Evolutionary conservation across 2,888 invertebrate genomes (phyloP).

Genomic region (Aquatica leii): DNA sequence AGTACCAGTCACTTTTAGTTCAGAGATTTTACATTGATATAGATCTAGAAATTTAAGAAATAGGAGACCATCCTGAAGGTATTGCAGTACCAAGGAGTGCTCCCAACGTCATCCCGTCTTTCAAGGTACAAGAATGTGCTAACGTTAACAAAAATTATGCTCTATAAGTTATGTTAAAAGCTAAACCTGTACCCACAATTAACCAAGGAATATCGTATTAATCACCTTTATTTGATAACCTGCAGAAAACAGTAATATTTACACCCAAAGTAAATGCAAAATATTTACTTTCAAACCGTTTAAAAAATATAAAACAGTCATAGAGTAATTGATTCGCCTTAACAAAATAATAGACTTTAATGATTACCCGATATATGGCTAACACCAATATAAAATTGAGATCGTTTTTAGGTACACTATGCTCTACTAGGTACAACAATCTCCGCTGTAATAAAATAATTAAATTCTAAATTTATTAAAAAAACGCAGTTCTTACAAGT

Average conservation of each 20-base stretch:
- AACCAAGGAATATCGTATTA: background rate
- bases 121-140: no score
- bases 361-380: background rate
- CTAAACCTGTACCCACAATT: background rate
- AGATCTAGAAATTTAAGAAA: conserved; percentile 9
- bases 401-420: background rate
- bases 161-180: conserved; percentile 46
- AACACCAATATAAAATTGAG: background rate
- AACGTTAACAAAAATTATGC: no score
- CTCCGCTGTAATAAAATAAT: no score
- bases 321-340: background rate
- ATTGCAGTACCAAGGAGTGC: conserved; percentile 1
- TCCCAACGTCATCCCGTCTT: conserved; percentile 3
- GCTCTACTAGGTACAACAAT: no score
- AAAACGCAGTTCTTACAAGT: no score
- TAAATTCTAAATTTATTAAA: no score
- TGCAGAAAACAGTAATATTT: no score
- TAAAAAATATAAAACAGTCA: background rate
- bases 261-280: no score
- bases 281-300: no score
- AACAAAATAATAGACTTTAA: background rate
- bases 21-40: conserved; percentile 1
- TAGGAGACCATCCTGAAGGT: background rate
- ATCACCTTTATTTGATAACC: no score
- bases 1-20: background rate